A percentile compares a stretch with the other conserved stretches of the same genome.
These are phyloP conservation scores for Hermetia illucens DNA, from an alignment of 1,140 invertebrate genomes.

Conservation along the genomic window DNA sequence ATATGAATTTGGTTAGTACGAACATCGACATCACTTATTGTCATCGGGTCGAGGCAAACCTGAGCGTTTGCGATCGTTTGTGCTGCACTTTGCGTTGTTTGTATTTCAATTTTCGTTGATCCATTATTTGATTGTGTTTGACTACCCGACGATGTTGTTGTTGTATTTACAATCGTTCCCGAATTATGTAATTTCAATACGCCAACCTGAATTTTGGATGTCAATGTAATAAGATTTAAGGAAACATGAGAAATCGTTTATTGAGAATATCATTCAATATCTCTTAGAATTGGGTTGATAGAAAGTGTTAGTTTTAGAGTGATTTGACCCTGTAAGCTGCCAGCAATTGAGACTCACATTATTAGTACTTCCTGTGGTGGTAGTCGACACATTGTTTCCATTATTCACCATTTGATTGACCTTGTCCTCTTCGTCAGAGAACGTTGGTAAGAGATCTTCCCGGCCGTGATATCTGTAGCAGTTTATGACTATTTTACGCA, in stretches of 20 bases:
- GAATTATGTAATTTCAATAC: conserved; percentile 42
- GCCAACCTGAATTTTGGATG: conserved; percentile 36
- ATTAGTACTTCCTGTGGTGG: conserved; percentile 18
- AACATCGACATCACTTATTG: conserved; percentile 51
- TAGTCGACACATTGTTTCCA: conserved; percentile 27
- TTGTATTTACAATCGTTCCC: conserved; percentile 12
- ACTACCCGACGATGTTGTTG: conserved; percentile 32
- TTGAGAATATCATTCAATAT: too few species aligned
- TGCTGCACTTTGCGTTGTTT: conserved; percentile 28
- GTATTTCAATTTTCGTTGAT: conserved; percentile 28
- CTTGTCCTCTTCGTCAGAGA: conserved; percentile 83
- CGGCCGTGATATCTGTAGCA: conserved; percentile 96
- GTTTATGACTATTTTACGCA: conserved; percentile 93
- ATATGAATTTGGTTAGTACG: conserved; percentile 35
- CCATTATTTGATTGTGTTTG: conserved; percentile 32
- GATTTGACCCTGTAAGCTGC: too few species aligned
- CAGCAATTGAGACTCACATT: too few species aligned
- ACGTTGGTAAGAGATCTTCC: conserved; percentile 88
- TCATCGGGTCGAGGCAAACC: conserved; percentile 58
- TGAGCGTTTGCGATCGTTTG: conserved; percentile 44
- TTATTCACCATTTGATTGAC: conserved; percentile 31
- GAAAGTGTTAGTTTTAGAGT: too few species aligned
- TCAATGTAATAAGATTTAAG: not conserved
- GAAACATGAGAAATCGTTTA: too few species aligned
- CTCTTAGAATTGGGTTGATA: too few species aligned